phyloP scores from a whole-genome alignment of 2,113 vertebrate species.

The Galemys pyrenaicus region DNA sequence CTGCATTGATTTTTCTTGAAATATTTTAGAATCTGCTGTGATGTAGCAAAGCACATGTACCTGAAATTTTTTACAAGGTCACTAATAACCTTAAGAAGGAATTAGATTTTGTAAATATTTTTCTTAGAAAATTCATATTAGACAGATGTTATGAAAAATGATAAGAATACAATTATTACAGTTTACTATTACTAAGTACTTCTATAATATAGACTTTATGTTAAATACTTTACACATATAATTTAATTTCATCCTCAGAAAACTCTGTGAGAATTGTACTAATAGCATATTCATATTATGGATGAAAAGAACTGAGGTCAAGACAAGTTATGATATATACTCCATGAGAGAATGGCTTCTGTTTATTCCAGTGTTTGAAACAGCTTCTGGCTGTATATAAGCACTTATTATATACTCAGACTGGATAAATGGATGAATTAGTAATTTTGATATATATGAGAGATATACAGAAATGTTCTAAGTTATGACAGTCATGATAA shows the following conservation, averaged over 20 bases:
- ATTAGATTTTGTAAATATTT: background rate
- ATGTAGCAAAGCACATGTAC: background rate
- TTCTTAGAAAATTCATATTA: background rate
- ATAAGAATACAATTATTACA: background rate
- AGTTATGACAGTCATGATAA: background rate
- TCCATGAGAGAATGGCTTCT: background rate
- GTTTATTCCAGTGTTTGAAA: background rate
- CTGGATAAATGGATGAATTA: background rate
- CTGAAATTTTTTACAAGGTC: background rate
- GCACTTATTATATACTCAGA: background rate
- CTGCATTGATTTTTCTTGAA: background rate
- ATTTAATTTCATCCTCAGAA: constrained; percentile 24
- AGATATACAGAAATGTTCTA: background rate
- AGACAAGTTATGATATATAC: background rate
- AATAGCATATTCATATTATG: background rate
- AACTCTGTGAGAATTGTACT: background rate
- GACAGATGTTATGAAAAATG: background rate
- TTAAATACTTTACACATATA: background rate
- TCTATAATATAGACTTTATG: background rate
- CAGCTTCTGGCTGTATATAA: background rate
- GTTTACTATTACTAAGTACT: background rate
- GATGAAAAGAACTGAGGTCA: background rate
- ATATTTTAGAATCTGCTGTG: background rate
- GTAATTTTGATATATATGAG: background rate
- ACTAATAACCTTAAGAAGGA: background rate